These are phyloP conservation scores for Drosophila kohkoa DNA, from an alignment of 1,140 invertebrate species.

Conservation along the genomic window DNA sequence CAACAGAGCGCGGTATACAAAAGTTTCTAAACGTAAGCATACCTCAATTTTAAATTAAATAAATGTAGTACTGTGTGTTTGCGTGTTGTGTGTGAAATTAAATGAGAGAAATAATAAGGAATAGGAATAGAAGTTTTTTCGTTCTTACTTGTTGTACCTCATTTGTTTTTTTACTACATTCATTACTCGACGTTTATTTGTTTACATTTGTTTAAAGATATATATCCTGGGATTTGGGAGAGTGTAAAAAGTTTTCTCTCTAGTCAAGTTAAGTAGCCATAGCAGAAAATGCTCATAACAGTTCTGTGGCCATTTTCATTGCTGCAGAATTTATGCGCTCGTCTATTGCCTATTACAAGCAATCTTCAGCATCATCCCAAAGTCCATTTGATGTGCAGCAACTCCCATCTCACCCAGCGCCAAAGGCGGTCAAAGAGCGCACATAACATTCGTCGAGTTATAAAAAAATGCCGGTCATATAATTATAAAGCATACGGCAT, in stretches of 20 bases:
- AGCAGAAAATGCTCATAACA: constrained; percentile 7
- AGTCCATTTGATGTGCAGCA: constrained; percentile 4
- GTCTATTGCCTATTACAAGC: constrained; percentile 54
- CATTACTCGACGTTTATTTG: constrained; percentile 5
- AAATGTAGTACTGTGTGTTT: constrained; percentile 22
- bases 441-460: constrained; percentile 53
- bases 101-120: background rate
- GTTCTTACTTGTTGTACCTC: background rate
- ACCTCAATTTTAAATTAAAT: constrained; percentile 10
- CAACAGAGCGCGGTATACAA: constrained; percentile 47
- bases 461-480: constrained; percentile 64
- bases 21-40: constrained; percentile 73
- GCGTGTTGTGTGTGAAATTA: background rate
- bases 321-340: constrained; percentile 35
- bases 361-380: constrained; percentile 34
- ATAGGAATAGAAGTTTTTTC: background rate
- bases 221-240: background rate
- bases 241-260: constrained; percentile 10
- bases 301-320: constrained; percentile 24
- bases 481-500: constrained; percentile 62
- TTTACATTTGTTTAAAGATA: constrained; percentile 9
- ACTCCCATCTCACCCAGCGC: background rate
- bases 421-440: constrained; percentile 45
- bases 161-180: background rate
- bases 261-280: constrained; percentile 3